Evolutionary conservation across 2,113 vertebrate species (phyloP), one percentile per base, ranked within the genome.

Genomic region (Serinus canaria): DNA sequence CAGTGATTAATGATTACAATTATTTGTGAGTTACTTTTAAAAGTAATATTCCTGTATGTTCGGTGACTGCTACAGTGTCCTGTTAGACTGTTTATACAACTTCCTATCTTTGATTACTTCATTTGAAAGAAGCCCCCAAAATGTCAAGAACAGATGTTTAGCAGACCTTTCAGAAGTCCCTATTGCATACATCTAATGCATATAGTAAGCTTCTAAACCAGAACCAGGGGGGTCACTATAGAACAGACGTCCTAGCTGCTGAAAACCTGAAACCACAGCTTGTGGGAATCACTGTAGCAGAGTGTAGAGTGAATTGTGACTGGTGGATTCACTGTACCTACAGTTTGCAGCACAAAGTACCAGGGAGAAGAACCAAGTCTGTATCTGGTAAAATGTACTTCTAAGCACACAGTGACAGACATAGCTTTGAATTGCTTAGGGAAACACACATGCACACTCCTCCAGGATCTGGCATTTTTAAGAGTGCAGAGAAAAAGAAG

Each of bases 221-320:
- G n/a, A 87, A 88, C 1, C 15, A 83, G 14, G 25, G 19, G 17
- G 8, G 31, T 47, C 15, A 37, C 13, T 68, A 10, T 35, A 21
- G 84, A 73, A 43, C 4, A 60, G 33, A 76, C 52, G 12, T 33
- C 17, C 5, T 64, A 52, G 12, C 23, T 69, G 24, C 30, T 11
- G 23, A n/a, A 10, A 68, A 6, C 16, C 28, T 0, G 0, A 69
- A 83, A 69, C 6, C 25, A 69, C 4, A 9, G 17, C 10, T 49
- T 87, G 30, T 46, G 46, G 37, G 25, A 67, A 67, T 43, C 14
- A 16, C 35, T 59, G 56, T 22, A 60, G 41, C 30, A 63, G 30
- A 77, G 49, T 12, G 25, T n/a, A 70, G 24, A 56, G 10, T 2
- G 28, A 49, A 41, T 13, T 63, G 27, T 58, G 16, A 33, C 18